These are phyloP conservation scores for Hippolais icterina DNA, from an alignment of 2,113 vertebrate genomes.

Conservation along the genomic window DNA sequence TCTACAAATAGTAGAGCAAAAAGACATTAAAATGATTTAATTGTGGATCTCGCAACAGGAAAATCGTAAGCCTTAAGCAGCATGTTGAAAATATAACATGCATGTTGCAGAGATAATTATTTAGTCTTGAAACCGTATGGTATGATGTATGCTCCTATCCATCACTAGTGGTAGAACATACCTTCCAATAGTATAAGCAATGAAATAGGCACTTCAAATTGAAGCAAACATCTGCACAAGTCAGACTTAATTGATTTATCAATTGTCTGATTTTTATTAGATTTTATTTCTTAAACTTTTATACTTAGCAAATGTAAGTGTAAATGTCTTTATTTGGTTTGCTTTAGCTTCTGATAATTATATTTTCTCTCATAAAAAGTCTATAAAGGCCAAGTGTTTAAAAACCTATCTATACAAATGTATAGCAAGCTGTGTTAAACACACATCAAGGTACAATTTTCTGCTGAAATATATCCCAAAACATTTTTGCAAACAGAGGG, in stretches of 20 bases:
- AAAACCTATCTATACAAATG: not conserved
- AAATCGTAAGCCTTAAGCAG: constrained; percentile 25
- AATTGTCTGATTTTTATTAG: constrained; percentile 26
- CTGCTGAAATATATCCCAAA: not conserved
- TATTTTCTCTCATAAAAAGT: not conserved
- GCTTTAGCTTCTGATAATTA: not conserved
- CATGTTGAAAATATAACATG: constrained; percentile 1
- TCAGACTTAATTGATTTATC: constrained; percentile 34
- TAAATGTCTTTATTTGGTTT: not conserved
- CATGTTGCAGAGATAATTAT: constrained; percentile 32
- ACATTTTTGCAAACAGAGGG: not conserved
- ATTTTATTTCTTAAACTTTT: constrained; percentile 18
- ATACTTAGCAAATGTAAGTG: not conserved
- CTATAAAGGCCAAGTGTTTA: not conserved
- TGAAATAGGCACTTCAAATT: constrained; percentile 53
- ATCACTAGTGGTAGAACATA: constrained; percentile 18
- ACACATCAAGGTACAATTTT: constrained; percentile 1
- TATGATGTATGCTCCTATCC: not conserved
- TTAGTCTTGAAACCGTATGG: not conserved
- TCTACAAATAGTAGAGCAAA: constrained; percentile 45
- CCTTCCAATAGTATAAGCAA: not conserved
- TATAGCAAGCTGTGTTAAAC: constrained; percentile 4
- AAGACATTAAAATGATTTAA: constrained; percentile 56
- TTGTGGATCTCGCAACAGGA: constrained; percentile 34
- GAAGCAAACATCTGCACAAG: constrained; percentile 58